Base-by-base conservation (phyloP, 2,113 vertebrate species). In the Mugil cephalus region DNA sequence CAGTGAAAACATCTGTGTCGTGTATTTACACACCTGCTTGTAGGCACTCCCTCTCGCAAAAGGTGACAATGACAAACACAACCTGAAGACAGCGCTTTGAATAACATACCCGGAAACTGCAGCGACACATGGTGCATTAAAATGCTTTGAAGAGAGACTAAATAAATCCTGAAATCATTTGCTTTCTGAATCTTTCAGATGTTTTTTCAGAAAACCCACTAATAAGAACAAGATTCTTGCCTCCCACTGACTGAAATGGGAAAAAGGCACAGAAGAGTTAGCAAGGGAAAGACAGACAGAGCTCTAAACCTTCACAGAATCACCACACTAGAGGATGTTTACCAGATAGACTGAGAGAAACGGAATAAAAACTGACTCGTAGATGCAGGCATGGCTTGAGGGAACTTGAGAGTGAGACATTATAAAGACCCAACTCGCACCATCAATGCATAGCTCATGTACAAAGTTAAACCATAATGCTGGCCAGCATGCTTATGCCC, bases 131-230 rank as follows among this genome's bases (percentile, higher is more conserved):
- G 63, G 43, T 39, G 52, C 30, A 51, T 63, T 17, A 56, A 30
- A 47, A 30, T 11, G 8, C 17, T 67, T 69, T 51, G 13, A 59
- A 59, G 66, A 65, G 10, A 66, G 17, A 58, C 54, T 77, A n/a
- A 78, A 80, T 74, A 63, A 80, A 82, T 84, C 62, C 62, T 67
- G 36, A 53, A 59, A 17, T 30, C 5, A 60, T 67, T 69, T 65
- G 15, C 19, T 53, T 77, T 69, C 56, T 50, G 55, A 78, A 77
- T 71, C 59, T 51, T 66, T 81, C 24, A 46, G 48, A 54, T 81
- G 36, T 69, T 79, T 73, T n/a, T 47, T n/a, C 15, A 51, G 36
- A 68, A 68, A 83, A 62, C 53, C 47, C 11, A 60, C 56, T 71
- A 50, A 52, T 51, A 53, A 79, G 83, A 84, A 64, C 55, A 73